Percentiles rank a stretch among this genome's conserved stretches.
Conservation (phyloP, 2,797 vertebrate genomes). For the Labroides dimidiatus region DNA sequence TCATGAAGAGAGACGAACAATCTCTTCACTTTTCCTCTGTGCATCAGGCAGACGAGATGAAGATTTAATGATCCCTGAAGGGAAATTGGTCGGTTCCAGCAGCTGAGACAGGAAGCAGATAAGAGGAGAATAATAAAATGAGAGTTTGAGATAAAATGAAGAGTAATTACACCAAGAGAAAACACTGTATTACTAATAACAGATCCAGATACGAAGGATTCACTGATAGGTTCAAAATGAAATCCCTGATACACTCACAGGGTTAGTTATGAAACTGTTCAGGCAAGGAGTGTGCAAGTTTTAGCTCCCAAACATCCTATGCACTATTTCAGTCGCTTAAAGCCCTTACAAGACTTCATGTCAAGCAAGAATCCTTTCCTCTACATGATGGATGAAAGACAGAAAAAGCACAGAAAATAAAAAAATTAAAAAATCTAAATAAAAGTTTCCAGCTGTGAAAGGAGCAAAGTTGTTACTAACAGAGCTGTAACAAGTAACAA, state of each 20-base stretch:
- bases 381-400: too few species aligned
- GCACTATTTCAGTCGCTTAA: too few species aligned
- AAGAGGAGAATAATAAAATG: constrained; percentile 15
- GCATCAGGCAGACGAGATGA: constrained; percentile 29
- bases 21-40: not conserved
- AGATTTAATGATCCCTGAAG: constrained; percentile 53
- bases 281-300: too few species aligned
- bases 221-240: not conserved
- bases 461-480: too few species aligned
- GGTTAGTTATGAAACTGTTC: too few species aligned
- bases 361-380: too few species aligned
- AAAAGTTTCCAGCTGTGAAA: too few species aligned
- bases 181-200: not conserved
- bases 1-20: constrained; percentile 7
- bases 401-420: too few species aligned
- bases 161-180: constrained; percentile 20
- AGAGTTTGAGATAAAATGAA: constrained; percentile 13
- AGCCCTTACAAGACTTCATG: too few species aligned
- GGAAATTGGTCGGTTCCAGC: constrained; percentile 35
- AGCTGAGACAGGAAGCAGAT: constrained; percentile 26
- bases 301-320: too few species aligned
- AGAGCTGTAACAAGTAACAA: too few species aligned
- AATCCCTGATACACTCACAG: not conserved
- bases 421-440: too few species aligned
- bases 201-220: constrained; percentile 1